phyloP scores from a whole-genome alignment of 2,888 invertebrate species.

The Hyppa rectilinea region DNA sequence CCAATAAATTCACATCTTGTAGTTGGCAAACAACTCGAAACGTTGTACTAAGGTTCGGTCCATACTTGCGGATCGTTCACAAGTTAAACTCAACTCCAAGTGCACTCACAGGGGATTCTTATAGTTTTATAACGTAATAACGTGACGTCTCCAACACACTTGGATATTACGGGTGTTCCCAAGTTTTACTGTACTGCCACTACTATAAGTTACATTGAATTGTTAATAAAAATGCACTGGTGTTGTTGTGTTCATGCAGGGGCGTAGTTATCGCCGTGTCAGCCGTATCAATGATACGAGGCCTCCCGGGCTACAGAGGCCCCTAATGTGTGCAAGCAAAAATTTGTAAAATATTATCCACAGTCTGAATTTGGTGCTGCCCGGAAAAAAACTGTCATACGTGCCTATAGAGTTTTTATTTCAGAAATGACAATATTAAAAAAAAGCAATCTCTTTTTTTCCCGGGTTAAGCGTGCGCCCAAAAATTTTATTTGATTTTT shows the following conservation, averaged over 20 bases:
- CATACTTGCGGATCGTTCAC: conserved; percentile 69
- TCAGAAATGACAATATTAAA: too few relatives aligned
- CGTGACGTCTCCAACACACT: conserved; percentile 73
- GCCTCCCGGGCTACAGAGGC: too few relatives aligned
- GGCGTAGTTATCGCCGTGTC: too few relatives aligned
- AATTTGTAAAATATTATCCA: too few relatives aligned
- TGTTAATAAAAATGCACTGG: conserved; percentile 58
- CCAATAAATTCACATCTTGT: conserved; percentile 37
- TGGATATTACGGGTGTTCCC: conserved; percentile 76
- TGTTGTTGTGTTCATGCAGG: conserved; percentile 37
- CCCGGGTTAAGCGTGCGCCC: too few relatives aligned
- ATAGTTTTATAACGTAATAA: conserved; percentile 86
- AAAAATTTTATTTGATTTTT: too few relatives aligned
- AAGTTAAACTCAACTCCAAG: conserved; percentile 78
- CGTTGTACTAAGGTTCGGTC: conserved; percentile 32
- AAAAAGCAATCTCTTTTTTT: too few relatives aligned
- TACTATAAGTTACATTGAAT: conserved; percentile 64
- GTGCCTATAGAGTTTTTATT: too few relatives aligned
- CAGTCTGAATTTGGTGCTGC: too few relatives aligned
- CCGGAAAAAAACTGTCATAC: too few relatives aligned
- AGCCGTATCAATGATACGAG: too few relatives aligned
- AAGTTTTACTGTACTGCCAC: conserved; percentile 73
- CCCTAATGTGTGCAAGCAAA: too few relatives aligned
- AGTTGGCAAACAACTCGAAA: conserved; percentile 36
- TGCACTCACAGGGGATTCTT: conserved; percentile 74